A percentile compares a stretch with the other conserved stretches of the same genome.
Evolutionary conservation across 2,797 vertebrate genomes (phyloP).

Genomic region (Miichthys miiuy): DNA sequence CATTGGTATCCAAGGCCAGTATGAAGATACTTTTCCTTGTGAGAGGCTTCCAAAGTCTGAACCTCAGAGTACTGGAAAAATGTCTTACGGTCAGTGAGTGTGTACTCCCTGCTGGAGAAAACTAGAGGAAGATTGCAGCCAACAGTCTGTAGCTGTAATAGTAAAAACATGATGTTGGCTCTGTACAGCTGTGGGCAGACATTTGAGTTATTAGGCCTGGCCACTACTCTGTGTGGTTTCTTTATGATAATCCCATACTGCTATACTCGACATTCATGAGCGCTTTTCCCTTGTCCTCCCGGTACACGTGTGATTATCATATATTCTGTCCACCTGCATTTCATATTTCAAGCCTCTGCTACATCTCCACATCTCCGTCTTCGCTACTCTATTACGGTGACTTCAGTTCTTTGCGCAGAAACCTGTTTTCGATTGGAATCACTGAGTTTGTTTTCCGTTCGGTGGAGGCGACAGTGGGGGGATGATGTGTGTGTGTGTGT

Average conservation of each 20-base stretch:
- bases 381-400: constrained; percentile 24
- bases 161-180: constrained; percentile 12
- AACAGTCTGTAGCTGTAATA: background rate
- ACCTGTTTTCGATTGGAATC: constrained; percentile 53
- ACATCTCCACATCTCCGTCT: background rate
- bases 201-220: constrained; percentile 5
- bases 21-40: background rate
- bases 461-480: constrained; percentile 18
- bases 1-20: background rate
- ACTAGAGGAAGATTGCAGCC: background rate
- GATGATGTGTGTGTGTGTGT: constrained; percentile 12
- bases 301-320: background rate
- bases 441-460: constrained; percentile 57
- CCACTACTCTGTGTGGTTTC: background rate
- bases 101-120: background rate
- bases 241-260: background rate
- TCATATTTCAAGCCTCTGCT: constrained; percentile 5
- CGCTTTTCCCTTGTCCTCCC: background rate
- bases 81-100: background rate
- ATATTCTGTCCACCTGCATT: constrained; percentile 12
- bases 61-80: background rate
- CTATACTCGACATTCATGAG: background rate
- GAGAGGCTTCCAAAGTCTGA: background rate
- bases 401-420: constrained; percentile 36
- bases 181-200: background rate